Evolutionary conservation across 2,797 vertebrate genomes (phyloP).

Genomic region (Otus scops): DNA sequence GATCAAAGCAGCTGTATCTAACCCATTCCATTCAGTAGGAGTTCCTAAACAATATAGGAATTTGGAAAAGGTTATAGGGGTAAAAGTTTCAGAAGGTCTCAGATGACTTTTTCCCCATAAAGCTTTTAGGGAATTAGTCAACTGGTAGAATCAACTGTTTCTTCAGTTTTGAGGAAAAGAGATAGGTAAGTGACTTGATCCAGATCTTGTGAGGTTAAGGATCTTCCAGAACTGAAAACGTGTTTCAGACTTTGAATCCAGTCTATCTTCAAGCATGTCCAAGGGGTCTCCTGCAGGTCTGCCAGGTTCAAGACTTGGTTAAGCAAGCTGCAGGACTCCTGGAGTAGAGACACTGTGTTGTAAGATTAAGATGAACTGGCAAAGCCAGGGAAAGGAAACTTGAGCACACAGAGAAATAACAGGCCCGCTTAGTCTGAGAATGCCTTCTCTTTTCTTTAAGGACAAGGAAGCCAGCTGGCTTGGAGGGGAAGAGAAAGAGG

Average conservation of each 20-base stretch:
- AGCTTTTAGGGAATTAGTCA: neutral
- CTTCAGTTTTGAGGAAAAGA: neutral
- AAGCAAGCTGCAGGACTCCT: neutral
- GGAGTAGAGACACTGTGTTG: neutral
- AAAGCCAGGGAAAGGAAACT: neutral
- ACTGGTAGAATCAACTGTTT: neutral
- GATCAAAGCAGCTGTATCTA: neutral
- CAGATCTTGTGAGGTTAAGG: neutral
- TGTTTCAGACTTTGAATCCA: neutral
- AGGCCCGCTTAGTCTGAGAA: neutral
- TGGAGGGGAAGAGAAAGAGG: neutral
- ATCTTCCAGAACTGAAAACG: neutral
- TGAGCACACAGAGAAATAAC: neutral
- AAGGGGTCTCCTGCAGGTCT: neutral
- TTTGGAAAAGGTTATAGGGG: neutral
- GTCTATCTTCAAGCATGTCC: neutral
- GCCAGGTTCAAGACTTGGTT: neutral
- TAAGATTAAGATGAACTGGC: neutral
- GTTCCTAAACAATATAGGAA: neutral
- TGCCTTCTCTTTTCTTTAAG: neutral
- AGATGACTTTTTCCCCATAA: neutral
- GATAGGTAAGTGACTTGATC: neutral
- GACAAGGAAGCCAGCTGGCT: neutral
- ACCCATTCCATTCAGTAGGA: neutral
- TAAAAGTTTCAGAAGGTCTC: neutral